Percentiles rank a stretch among this genome's conserved stretches.
Evolutionary conservation across 1,140 invertebrate genomes (phyloP).

Genomic region (Papilio aristodemus): DNA sequence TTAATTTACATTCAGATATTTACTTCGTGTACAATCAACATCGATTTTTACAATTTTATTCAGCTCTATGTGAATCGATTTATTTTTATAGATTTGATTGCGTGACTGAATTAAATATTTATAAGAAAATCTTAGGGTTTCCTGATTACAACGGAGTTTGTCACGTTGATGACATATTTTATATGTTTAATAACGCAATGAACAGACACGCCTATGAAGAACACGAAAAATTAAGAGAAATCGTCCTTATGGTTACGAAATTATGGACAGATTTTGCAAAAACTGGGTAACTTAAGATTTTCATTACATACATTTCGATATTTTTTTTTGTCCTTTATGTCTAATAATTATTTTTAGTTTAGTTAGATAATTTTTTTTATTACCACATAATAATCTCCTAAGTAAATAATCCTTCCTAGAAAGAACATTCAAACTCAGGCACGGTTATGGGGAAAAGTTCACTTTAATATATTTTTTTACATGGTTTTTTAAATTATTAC

Average conservation of each 20-base stretch:
- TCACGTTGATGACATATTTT: slow-evolving; percentile 83
- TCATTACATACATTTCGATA: too few relatives aligned
- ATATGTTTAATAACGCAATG: slow-evolving; percentile 80
- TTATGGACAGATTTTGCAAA: slow-evolving; percentile 86
- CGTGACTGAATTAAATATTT: slow-evolving; percentile 57
- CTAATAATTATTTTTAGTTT: too few relatives aligned
- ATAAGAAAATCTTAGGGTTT: slow-evolving; percentile 45
- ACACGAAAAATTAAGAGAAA: slow-evolving; percentile 51
- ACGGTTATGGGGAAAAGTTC: too few relatives aligned
- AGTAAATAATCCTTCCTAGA: too few relatives aligned
- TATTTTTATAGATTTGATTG: slow-evolving; percentile 80
- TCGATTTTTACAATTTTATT: slow-evolving; percentile 59
- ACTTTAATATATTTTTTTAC: too few relatives aligned
- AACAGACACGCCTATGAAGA: slow-evolving; percentile 55
- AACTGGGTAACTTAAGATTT: slow-evolving; percentile 77
- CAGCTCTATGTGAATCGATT: slow-evolving; percentile 46
- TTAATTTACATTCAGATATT: slow-evolving; percentile 40
- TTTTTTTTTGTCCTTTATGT: too few relatives aligned
- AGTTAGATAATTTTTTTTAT: too few relatives aligned
- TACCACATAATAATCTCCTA: too few relatives aligned
- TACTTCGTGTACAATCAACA: slow-evolving; percentile 57
- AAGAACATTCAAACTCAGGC: too few relatives aligned
- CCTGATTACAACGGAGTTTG: slow-evolving; percentile 71
- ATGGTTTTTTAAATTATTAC: too few relatives aligned
- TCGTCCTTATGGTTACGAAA: slow-evolving; percentile 74